Evolutionary conservation across 37 sponge, comb jelly and placozoan species (phyloP).

Genomic region (Haliclona indistincta): DNA sequence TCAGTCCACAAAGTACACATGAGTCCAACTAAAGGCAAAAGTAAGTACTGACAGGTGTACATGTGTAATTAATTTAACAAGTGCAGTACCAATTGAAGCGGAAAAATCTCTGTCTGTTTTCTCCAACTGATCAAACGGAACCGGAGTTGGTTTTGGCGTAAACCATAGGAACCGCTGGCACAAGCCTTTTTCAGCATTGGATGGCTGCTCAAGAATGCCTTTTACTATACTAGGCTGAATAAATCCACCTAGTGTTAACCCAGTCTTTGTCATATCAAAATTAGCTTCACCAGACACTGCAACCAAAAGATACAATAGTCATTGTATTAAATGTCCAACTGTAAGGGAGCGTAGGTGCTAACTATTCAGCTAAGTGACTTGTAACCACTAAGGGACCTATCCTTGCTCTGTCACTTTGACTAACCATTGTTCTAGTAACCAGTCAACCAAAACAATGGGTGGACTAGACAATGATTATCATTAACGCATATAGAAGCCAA

Average conservation of each 20-base stretch:
- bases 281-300: slow-evolving; percentile 40
- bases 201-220: slow-evolving; percentile 7
- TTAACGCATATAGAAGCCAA: too few relatives aligned
- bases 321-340: too few relatives aligned
- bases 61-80: slow-evolving; percentile 1
- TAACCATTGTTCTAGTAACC: too few relatives aligned
- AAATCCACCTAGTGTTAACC: slow-evolving; percentile 36
- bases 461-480: too few relatives aligned
- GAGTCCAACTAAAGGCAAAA: neutral
- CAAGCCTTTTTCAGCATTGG: slow-evolving; percentile 38
- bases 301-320: too few relatives aligned
- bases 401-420: too few relatives aligned
- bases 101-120: slow-evolving; percentile 14
- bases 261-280: slow-evolving; percentile 17
- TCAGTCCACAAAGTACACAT: slow-evolving; percentile 3
- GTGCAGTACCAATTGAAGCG: neutral
- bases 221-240: slow-evolving; percentile 21
- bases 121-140: slow-evolving; percentile 9
- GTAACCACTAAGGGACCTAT: too few relatives aligned
- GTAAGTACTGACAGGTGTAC: too few relatives aligned
- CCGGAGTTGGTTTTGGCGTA: slow-evolving; percentile 24
- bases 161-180: slow-evolving; percentile 48
- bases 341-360: too few relatives aligned
- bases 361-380: too few relatives aligned
- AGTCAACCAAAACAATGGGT: too few relatives aligned